These are phyloP conservation scores for Apantesis nais DNA, from an alignment of 2,888 invertebrate genomes.

Conservation along the genomic window DNA sequence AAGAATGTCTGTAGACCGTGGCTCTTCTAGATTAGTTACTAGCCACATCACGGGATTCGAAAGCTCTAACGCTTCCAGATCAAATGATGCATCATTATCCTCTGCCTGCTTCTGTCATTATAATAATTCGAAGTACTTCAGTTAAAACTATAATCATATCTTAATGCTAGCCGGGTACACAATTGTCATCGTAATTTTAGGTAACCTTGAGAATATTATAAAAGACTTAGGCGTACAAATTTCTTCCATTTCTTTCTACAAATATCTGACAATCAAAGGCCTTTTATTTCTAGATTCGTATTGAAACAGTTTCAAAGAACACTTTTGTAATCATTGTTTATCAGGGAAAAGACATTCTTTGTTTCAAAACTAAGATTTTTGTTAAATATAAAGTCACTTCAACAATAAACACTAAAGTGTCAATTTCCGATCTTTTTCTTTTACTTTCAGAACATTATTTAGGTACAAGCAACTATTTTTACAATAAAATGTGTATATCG, in stretches of 20 bases:
- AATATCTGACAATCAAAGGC: neutral
- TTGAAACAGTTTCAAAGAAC: neutral
- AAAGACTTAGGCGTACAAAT: no score
- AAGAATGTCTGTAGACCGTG: no score
- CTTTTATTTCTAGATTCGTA: neutral
- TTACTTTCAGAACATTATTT: neutral
- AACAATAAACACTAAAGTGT: neutral
- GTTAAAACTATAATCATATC: no score
- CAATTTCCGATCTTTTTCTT: neutral
- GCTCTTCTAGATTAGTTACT: no score
- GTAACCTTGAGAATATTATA: no score
- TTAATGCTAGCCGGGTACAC: no score
- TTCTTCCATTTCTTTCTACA: neutral
- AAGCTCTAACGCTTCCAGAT: no score
- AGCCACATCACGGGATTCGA: no score
- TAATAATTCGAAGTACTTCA: no score
- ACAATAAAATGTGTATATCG: neutral
- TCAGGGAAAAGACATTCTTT: neutral
- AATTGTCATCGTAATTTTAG: no score
- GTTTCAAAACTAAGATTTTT: neutral
- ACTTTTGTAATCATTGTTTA: neutral
- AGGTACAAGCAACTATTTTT: neutral
- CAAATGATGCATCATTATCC: no score
- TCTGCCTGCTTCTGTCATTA: no score
- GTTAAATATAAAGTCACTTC: neutral